phyloP scores from a whole-genome alignment of 2,888 invertebrate species.

The Phaedon cochleariae region DNA sequence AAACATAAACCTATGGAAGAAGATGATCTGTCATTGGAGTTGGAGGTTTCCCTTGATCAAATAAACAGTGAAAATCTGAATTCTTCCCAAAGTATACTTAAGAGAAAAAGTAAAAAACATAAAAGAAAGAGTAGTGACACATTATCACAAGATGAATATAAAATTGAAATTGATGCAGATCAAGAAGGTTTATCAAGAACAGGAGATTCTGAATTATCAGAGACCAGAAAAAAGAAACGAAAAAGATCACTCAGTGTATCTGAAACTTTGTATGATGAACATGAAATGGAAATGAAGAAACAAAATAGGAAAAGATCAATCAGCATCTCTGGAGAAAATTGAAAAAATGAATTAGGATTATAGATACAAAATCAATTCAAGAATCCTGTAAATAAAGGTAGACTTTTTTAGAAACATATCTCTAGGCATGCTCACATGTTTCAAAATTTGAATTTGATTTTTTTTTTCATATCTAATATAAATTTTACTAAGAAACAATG shows the following conservation, averaged over 20 bases:
- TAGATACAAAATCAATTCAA: too few relatives aligned
- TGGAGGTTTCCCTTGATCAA: not conserved
- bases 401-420: too few relatives aligned
- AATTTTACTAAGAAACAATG: too few relatives aligned
- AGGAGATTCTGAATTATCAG: not conserved
- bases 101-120: not conserved
- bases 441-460: too few relatives aligned
- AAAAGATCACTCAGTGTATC: not conserved
- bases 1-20: not conserved
- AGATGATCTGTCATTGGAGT: too few relatives aligned
- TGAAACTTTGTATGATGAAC: not conserved
- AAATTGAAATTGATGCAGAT: not conserved
- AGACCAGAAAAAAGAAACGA: not conserved
- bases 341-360: too few relatives aligned
- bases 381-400: too few relatives aligned
- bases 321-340: too few relatives aligned
- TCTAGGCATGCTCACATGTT: too few relatives aligned
- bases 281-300: conserved; percentile 11
- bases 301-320: not conserved
- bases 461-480: too few relatives aligned
- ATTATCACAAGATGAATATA: not conserved
- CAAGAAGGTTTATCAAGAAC: not conserved
- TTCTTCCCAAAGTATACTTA: not conserved
- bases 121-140: not conserved
- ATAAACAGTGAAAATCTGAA: not conserved